These are phyloP conservation scores for Orussus abietinus DNA, from an alignment of 1,140 invertebrate species.

Conservation along the genomic window DNA sequence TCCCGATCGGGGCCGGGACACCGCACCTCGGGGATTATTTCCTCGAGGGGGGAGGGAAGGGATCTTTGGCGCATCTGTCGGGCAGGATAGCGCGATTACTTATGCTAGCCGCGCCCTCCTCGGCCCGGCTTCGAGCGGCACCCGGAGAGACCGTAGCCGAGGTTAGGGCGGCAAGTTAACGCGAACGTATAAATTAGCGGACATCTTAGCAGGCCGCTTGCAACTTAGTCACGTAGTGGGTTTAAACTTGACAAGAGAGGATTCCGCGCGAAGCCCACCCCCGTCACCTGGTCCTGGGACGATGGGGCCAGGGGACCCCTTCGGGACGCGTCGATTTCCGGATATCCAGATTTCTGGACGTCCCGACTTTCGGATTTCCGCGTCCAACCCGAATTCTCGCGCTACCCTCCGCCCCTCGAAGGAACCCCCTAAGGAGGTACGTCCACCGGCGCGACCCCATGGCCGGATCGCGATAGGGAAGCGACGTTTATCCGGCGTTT, in stretches of 20 bases:
- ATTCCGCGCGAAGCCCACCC: slow-evolving; percentile 18
- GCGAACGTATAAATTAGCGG: slow-evolving; percentile 55
- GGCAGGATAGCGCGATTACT: slow-evolving; percentile 9
- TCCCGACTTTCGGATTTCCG: no score
- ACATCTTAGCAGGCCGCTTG: slow-evolving; percentile 54
- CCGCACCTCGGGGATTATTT: neutral
- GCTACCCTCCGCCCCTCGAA: no score
- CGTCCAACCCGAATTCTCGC: no score
- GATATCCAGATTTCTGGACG: no score
- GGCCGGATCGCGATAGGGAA: no score
- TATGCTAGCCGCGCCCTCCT: slow-evolving; percentile 5
- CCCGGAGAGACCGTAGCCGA: slow-evolving; percentile 5
- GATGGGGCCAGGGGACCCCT: slow-evolving; percentile 17
- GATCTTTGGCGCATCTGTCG: slow-evolving; percentile 4
- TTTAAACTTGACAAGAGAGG: slow-evolving; percentile 53
- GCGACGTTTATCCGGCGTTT: no score
- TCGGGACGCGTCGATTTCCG: no score
- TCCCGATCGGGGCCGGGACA: neutral
- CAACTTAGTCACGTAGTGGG: slow-evolving; percentile 53
- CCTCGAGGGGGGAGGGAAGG: neutral
- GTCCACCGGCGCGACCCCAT: no score
- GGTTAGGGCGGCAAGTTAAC: slow-evolving; percentile 47
- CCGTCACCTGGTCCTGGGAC: slow-evolving; percentile 14
- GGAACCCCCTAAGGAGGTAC: no score
- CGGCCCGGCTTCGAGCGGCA: neutral